Evolutionary conservation across 2,888 invertebrate genomes (phyloP), one percentile per base, ranked within the genome.

Genomic region (Cloeon dipterum): DNA sequence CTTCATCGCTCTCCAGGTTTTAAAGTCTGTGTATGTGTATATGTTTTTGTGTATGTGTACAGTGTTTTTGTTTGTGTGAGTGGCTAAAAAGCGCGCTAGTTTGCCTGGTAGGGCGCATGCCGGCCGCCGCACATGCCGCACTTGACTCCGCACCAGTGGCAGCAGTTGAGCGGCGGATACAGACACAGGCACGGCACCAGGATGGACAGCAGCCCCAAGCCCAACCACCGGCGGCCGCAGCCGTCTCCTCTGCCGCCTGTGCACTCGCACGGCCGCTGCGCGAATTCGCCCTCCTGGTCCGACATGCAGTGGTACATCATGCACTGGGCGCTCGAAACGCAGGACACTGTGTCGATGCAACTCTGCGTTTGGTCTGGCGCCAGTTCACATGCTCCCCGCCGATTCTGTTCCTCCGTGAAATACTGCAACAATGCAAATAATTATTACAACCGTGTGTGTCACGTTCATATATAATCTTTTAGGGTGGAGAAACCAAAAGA

Each of bases 171-270:
- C 41, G 88, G 86, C 49, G 78, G 71, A 63, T 93, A 93, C 60
- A 86, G 81, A 70, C 91, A 93, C 49, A 94, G 65, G 59, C 93
- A 93, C 46, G 93, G 93, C 50, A 91, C 78, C 47, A 91, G 61
- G 44, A 89, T 58, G 41, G 83, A 82, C 38, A 93, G 68, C 42
- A 91, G 63, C 20, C 83, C 72, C 46, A 93, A 60, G 39, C 83
- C 81, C 44, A 81, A 55, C 89, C 91, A 91, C 61, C 85, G 69
- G 48, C 76, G 76, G 39, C 72, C 65, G 58, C 81, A 82, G 41
- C 70, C 68, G 52, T 74, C 74, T 40, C 46, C 39, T 33, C 41
- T 36, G 38, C 36, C 25, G 20, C 65, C 58, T 18, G 59, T 65
- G 58, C 83, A 83, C 43, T 76, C 71, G 62, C 88, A 91, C 7